phyloP scores from a whole-genome alignment of 2,797 vertebrate genomes.

The Rousettus madagascariensis region DNA sequence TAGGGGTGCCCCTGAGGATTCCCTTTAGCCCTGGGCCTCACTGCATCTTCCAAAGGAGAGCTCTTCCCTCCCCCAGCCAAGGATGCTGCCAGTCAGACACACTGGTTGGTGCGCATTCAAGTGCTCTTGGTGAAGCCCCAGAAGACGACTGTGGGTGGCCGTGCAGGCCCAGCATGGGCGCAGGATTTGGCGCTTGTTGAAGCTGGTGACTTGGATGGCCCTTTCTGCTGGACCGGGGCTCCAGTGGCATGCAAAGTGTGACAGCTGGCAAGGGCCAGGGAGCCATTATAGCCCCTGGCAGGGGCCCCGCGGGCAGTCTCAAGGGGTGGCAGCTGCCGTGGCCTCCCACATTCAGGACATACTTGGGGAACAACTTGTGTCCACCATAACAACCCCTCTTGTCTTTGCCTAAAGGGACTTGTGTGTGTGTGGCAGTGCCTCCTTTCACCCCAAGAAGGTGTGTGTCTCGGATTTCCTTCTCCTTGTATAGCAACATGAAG shows the following conservation, averaged over 20 bases:
- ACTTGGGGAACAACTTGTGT: constrained; percentile 14
- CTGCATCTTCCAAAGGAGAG: neutral
- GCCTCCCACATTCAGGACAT: constrained; percentile 63
- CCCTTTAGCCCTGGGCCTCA: neutral
- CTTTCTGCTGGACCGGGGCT: constrained; percentile 57
- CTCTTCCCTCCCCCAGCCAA: neutral
- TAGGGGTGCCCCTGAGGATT: neutral
- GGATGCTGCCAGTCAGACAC: neutral
- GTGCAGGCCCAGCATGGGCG: neutral
- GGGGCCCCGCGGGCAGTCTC: constrained; percentile 47
- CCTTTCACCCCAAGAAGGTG: constrained; percentile 13
- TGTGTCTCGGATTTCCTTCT: neutral
- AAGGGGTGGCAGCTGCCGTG: constrained; percentile 68
- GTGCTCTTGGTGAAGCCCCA: neutral
- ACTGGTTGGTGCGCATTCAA: neutral
- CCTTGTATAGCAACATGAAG: neutral
- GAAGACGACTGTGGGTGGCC: constrained; percentile 15
- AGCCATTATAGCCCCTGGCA: constrained; percentile 59
- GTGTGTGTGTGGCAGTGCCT: neutral
- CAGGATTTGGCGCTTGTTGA: constrained; percentile 15
- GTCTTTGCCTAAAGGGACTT: constrained; percentile 45
- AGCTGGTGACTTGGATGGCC: constrained; percentile 60
- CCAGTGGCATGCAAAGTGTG: constrained; percentile 59
- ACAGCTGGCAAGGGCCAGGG: constrained; percentile 66
- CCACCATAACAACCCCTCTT: constrained; percentile 69